These are phyloP conservation scores for Calephelis nemesis DNA, from an alignment of 1,140 invertebrate species.

Conservation along the genomic window DNA sequence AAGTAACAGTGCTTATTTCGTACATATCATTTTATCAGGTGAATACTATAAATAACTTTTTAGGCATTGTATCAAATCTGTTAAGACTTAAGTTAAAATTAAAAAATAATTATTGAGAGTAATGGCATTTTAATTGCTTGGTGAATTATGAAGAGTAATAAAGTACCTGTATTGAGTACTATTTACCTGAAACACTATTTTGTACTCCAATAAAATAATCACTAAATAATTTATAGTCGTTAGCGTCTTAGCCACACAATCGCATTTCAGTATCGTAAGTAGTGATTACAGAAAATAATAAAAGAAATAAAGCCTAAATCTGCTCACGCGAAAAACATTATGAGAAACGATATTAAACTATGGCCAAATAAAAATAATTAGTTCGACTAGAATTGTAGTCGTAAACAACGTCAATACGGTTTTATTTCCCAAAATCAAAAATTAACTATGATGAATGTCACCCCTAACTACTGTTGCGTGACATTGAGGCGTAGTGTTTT, in stretches of 20 bases:
- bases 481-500: slow-evolving; percentile 35
- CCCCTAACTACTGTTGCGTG: slow-evolving; percentile 32
- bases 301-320: slow-evolving; percentile 12
- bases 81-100: too few species aligned
- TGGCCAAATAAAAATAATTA: slow-evolving; percentile 31
- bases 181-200: too few species aligned
- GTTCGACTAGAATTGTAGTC: slow-evolving; percentile 16
- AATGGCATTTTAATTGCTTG: too few species aligned
- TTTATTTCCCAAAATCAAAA: slow-evolving; percentile 32
- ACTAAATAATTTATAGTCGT: not conserved
- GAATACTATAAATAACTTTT: too few species aligned
- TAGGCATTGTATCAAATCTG: too few species aligned
- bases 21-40: too few species aligned
- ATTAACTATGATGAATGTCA: slow-evolving; percentile 33
- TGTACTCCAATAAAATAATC: too few species aligned
- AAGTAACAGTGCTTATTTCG: too few species aligned
- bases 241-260: slow-evolving; percentile 9
- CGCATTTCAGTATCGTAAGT: not conserved
- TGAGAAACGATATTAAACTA: slow-evolving; percentile 14
- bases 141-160: too few species aligned
- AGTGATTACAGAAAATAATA: slow-evolving; percentile 11
- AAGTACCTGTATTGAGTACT: too few species aligned
- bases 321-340: slow-evolving; percentile 5
- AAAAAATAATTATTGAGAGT: too few species aligned
- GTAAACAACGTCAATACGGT: slow-evolving; percentile 21